Evolutionary conservation across 37 sponge, comb jelly and placozoan genomes (phyloP).

Genomic region (Diacarnus erythraeanus): DNA sequence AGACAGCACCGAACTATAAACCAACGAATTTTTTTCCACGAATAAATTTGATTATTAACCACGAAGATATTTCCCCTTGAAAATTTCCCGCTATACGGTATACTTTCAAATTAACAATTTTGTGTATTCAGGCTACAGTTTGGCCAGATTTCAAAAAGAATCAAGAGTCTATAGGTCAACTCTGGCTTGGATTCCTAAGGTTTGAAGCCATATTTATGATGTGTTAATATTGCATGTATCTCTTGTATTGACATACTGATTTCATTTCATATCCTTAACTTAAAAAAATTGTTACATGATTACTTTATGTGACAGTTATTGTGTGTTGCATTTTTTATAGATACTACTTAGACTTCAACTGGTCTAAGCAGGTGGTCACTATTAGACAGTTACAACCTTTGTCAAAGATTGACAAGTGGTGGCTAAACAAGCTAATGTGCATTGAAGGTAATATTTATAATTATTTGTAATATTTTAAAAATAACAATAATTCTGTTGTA

Average conservation of each 20-base stretch:
- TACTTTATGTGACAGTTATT: background rate
- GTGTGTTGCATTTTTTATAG: background rate
- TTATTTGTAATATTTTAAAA: background rate
- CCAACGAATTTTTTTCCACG: too few relatives aligned
- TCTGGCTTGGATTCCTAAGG: slow-evolving; percentile 74
- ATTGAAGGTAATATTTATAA: slow-evolving; percentile 71
- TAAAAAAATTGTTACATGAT: background rate
- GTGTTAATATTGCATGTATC: background rate
- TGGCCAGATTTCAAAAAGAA: slow-evolving; percentile 41
- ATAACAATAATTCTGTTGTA: background rate
- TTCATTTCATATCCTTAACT: background rate
- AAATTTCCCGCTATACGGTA: too few relatives aligned
- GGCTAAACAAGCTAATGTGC: slow-evolving; percentile 61
- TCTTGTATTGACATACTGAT: background rate
- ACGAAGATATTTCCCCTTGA: too few relatives aligned
- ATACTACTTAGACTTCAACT: slow-evolving; percentile 68
- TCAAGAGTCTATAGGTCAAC: slow-evolving; percentile 16
- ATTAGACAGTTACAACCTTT: slow-evolving; percentile 51
- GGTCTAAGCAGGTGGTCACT: slow-evolving; percentile 62
- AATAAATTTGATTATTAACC: too few relatives aligned
- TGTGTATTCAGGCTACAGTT: slow-evolving; percentile 15
- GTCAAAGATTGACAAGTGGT: slow-evolving; percentile 83
- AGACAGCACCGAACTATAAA: too few relatives aligned
- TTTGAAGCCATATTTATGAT: slow-evolving; percentile 10
- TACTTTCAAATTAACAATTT: too few relatives aligned